Base-by-base conservation (phyloP, 2,888 invertebrate species). In the Byasa hedistus region DNA sequence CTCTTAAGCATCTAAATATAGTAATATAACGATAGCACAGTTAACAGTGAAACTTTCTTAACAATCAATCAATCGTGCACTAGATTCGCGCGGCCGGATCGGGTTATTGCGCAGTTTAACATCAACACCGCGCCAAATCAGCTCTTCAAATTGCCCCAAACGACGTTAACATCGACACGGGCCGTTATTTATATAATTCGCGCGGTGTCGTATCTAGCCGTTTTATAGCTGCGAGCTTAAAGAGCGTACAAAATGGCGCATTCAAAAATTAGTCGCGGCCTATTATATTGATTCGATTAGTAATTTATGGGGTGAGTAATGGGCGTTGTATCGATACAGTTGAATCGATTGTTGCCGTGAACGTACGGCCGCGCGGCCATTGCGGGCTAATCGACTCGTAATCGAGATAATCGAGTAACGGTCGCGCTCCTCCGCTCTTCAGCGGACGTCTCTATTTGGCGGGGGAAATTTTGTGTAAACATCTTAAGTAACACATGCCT, bases 221-320 rank as follows among this genome's bases (percentile, higher is more conserved):
- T 55, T 74, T 73, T 72, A 79, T 51, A 76, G 78, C 79, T 63
- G 69, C 71, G 75, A 75, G 79, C 19, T 73, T 76, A 73, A 76
- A 77, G 72, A 80, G 77, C 85, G 81, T 84, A 76, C 74, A 83
- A 78, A 89, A 87, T 81, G 80, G 76, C 75, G 78, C 85, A 84
- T 86, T 86, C 86, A 83, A 83, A 84, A 86, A 89, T 91, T 87
- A 76, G 87, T 79, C 73, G 75, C 80, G 86, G 87, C 85, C 88
- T 84, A 90, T 91, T 89, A 88, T 78, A 81, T 82, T 83, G 83
- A 89, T 89, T 89, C 87, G 84, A 89, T 88, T 87, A 87, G 78
- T 85, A 86, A 90, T 91, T 89, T 89, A 90, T 86, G 84, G 86
- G 86, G 87, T 86, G 87, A 84, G 82, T 86, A 90, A 90, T 87